phyloP scores from a whole-genome alignment of 2,888 invertebrate genomes.

The Agrochola lychnidis region DNA sequence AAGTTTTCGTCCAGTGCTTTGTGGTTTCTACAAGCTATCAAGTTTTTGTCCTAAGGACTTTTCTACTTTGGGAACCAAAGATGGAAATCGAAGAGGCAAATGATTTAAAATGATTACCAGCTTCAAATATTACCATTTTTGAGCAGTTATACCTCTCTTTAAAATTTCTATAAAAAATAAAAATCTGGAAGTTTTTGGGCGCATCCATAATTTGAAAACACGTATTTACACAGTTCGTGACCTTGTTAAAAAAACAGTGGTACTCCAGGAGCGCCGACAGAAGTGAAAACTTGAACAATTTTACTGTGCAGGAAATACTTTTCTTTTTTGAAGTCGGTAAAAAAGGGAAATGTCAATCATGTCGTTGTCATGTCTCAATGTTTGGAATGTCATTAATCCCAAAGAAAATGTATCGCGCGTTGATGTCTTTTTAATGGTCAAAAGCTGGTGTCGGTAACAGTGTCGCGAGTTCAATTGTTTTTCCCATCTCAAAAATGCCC shows the following conservation, averaged over 20 bases:
- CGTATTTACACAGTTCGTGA: background rate
- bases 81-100: constrained; percentile 23
- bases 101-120: background rate
- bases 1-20: background rate
- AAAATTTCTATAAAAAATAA: background rate
- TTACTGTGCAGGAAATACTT: no score
- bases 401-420: no score
- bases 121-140: background rate
- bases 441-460: no score
- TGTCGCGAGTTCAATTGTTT: no score
- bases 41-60: background rate
- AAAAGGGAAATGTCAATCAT: no score
- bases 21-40: background rate
- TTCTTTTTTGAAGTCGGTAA: no score
- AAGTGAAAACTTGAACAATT: no score
- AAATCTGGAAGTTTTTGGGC: background rate
- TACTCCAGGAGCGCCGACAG: no score
- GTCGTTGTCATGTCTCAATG: no score
- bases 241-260: background rate
- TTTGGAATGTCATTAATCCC: no score
- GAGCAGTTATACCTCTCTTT: background rate
- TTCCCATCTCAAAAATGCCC: no score
- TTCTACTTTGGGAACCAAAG: background rate
- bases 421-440: no score
- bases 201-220: background rate